Evolutionary conservation across 2,113 vertebrate genomes (phyloP).

Genomic region (Choloepus hoffmanni): DNA sequence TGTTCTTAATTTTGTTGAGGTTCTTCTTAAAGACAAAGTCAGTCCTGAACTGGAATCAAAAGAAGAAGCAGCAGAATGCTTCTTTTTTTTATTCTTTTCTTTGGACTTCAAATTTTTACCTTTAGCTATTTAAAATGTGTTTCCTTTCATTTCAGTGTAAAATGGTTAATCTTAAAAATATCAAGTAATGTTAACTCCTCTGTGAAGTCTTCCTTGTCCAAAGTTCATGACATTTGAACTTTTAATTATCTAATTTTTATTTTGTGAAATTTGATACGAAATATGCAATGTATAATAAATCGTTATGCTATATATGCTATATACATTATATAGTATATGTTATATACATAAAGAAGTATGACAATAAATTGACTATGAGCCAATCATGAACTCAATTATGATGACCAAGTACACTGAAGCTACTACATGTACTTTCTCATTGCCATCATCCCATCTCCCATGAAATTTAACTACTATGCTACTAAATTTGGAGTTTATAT

Average conservation of each 20-base stretch:
- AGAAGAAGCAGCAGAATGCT: not conserved
- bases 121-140: not conserved
- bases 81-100: not conserved
- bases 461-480: not conserved
- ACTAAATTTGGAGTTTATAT: not conserved
- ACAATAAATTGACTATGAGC: not conserved
- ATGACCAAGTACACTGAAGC: not conserved
- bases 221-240: not conserved
- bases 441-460: not conserved
- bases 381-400: not conserved
- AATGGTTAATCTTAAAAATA: constrained; percentile 17
- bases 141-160: not conserved
- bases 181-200: not conserved
- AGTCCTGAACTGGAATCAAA: not conserved
- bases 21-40: not conserved
- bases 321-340: too few species aligned
- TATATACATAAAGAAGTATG: not conserved
- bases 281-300: not conserved
- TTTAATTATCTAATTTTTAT: not conserved
- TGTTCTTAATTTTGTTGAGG: not conserved
- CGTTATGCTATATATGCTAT: too few species aligned
- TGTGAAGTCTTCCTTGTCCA: not conserved
- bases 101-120: constrained; percentile 17
- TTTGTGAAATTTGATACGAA: not conserved
- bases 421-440: rapidly evolving